Base-by-base conservation (phyloP, 2,113 vertebrate genomes). In the Rhinopomastus cyanomelas region DNA sequence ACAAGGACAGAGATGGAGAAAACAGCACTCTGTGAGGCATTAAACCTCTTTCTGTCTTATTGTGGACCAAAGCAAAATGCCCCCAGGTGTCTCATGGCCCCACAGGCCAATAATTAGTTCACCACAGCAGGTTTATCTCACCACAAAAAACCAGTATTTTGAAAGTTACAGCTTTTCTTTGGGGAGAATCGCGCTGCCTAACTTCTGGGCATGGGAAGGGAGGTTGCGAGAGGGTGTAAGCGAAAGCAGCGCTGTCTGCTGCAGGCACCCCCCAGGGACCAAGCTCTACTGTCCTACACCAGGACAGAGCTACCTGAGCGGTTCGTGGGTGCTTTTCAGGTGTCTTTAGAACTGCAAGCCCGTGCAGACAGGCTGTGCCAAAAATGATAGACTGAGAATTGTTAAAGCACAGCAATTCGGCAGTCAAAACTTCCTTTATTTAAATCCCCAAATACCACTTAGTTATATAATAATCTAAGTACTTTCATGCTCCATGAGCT, bases 341-440 rank as follows among this genome's bases (percentile, higher is more conserved):
- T 94, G 69, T 68, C 85, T 89, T 82, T 93, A 29, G 48, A 93
- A 60, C 67, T 8, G 25, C 39, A 66, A 61, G 49, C 34, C 55
- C 81, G 29, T 1, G 89, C 39, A 85, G 87, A 91, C 7, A 16
- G 81, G 44, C 69, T 8, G 69, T 96, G 96, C 96, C 97, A 97
- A 96, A 95, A 97, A 87, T 59, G 89, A 97, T 97, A 94, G 96
- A 88, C 94, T 52, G 81, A 93, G 93, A 95, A 92, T 26, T 88
- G 89, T 82, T 96, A 74, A 95, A 83, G 91, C 61, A 48, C 56
- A 60, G 90, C 87, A 95, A 81, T 93, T 94, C 95, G 96, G 88
- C 89, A 95, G 96, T 95, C 91, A 96, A 96, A 95, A 96, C 92
- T 94, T 95, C 95, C 96, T 97, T 96, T 94, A 89, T 89, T 95